Base-by-base conservation (phyloP, 2,113 vertebrate species). In the Stigmatopora nigra region DNA sequence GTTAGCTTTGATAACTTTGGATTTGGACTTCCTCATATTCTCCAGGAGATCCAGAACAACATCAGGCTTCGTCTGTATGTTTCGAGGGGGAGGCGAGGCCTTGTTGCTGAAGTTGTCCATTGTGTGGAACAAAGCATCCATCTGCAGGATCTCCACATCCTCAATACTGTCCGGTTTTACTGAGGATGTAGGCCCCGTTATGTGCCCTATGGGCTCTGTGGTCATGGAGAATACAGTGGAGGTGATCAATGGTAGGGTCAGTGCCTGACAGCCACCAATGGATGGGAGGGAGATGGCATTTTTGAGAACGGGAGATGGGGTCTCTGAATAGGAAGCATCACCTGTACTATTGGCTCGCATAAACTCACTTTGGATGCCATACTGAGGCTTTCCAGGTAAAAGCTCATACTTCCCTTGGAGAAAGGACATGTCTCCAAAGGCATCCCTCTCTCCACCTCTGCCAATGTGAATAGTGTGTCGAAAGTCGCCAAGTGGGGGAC, bases 391-490 rank as follows among this genome's bases (percentile, higher is more conserved):
- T 44, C 97, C 95, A 0, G 94, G 94, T 58, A 99, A 82, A 8
- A 99, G 91, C 77, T 99, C 95, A 52, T 93, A 99, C 70, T 95
- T 98, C 14, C 97, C 97, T 75, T 99, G 95, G 31, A 99, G 91
- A 84, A 99, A 99, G 20, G 97, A 98, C 86, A 99, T 98, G 64
- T 99, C 97, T 19, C 97, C 97, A 5, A 99, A 99, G 63, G 95
- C 91, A 1, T 99, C 97, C 11, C 93, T 92, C 65, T 94, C 92
- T 16, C 97, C 97, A 1, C 94, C 97, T 72, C 91, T 94, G 56
- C 97, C 97, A 13, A 99, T 99, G 78, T 99, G 97, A 75, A 98
- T 93, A 36, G 97, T 99, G 80, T 99, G 97, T 20, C 97, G 95
- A 72, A 99, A 99, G 85, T 98, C 97, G 55, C 97, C 97, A 0